Conservation (phyloP, 2,888 invertebrate genomes). For the Ctenicera cuprea region DNA sequence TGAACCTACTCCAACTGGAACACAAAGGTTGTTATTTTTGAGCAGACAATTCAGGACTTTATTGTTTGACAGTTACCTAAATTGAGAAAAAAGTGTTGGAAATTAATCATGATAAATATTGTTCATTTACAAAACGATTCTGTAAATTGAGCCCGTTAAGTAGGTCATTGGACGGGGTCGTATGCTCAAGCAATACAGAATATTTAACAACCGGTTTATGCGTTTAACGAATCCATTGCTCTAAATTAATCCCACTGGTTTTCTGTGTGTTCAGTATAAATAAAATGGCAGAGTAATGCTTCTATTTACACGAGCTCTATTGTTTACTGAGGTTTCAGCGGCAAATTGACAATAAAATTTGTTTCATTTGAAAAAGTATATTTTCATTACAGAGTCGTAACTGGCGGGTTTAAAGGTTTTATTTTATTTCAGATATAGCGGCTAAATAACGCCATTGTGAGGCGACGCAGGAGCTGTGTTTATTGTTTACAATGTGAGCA, state of each 20-base stretch:
- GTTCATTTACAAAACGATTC: background rate
- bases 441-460: slow-evolving; percentile 27
- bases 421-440: slow-evolving; percentile 36
- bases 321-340: slow-evolving; percentile 38
- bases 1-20: too few species aligned
- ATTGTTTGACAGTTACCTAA: too few species aligned
- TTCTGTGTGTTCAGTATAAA: slow-evolving; percentile 42
- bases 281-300: slow-evolving; percentile 43
- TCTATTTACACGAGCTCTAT: slow-evolving; percentile 39
- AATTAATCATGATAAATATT: background rate
- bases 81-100: background rate
- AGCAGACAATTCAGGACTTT: too few species aligned
- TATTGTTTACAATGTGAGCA: slow-evolving; percentile 35
- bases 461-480: slow-evolving; percentile 31
- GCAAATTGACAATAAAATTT: slow-evolving; percentile 48
- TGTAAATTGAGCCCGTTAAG: slow-evolving; percentile 2
- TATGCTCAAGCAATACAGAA: slow-evolving; percentile 16
- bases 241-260: slow-evolving; percentile 44
- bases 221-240: slow-evolving; percentile 41
- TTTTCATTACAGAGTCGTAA: slow-evolving; percentile 46
- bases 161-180: slow-evolving; percentile 4
- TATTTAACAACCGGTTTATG: slow-evolving; percentile 38
- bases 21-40: too few species aligned
- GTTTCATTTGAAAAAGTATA: slow-evolving; percentile 51
- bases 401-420: slow-evolving; percentile 32